Base-by-base conservation (phyloP, 1,140 invertebrate species). In the Penaeus japonicus region DNA sequence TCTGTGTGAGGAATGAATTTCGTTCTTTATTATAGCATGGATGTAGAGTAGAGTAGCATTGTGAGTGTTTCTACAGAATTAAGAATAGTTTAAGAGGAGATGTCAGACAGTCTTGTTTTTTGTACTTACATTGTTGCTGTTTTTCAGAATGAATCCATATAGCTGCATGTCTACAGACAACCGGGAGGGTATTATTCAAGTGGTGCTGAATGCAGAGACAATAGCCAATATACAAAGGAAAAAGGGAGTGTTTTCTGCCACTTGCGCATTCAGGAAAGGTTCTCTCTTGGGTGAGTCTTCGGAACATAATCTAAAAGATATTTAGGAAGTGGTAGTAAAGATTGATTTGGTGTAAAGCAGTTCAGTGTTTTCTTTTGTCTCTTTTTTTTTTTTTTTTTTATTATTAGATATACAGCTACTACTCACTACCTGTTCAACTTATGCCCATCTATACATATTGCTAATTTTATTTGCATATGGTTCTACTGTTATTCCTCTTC, bases 161-260 rank as follows among this genome's bases (percentile, higher is more conserved):
- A 95, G 96, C 91, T 99, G 98, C 92, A 96, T 99, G 92, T 97
- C 98, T 7, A 98, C 98, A 91, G 98, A 98, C 84, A 95, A 97
- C 91, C 94, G 96, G 90, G 95, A 97, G 57, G 98, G 98, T 17
- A 95, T 99, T 93, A 99, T 99, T 91, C 97, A 99, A 92, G 97
- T 98, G 18, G 98, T 99, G 7, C 94, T 97, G 24, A 96, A 99
- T 92, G 96, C 98, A 1, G 96, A 97, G 92, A 99, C 98, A 0
- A 97, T 99, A 88, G 98, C 98, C 39, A 97, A 98, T 92, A 99
- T 99, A 91, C 98, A 99, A 93, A 97, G 97, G 92, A 95, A 97
- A 91, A 97, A 96, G 91, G 96, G 96, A 79, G 95, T 95, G 90
- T 96, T 97, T 91, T 96, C 96, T 57, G 97, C 96, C 0, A 96